A percentile compares a stretch with the other conserved stretches of the same genome.
phyloP scores from a whole-genome alignment of 2,888 invertebrate species.

The Megastigmus dorsalis region DNA sequence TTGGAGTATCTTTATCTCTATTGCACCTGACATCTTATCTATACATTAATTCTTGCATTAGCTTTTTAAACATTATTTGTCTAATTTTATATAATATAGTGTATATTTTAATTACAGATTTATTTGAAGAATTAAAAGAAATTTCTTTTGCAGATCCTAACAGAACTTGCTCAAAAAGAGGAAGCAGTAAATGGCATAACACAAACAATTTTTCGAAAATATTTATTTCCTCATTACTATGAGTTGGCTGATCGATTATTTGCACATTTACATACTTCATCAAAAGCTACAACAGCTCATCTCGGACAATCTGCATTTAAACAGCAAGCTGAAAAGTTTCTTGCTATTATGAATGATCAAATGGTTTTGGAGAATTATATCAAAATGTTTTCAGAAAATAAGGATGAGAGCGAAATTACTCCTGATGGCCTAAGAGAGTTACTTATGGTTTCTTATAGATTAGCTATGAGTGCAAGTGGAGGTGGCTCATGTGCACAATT shows the following conservation, averaged over 20 bases:
- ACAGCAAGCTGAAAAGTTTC: constrained; percentile 83
- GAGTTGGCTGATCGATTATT: constrained; percentile 83
- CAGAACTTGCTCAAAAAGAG: constrained; percentile 82
- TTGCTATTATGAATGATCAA: constrained; percentile 76
- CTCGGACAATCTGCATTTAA: constrained; percentile 81
- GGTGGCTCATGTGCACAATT: constrained; percentile 81
- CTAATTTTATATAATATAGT: constrained; percentile 3
- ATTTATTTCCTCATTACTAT: constrained; percentile 86
- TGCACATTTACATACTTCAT: constrained; percentile 78
- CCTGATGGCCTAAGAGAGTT: constrained; percentile 81
- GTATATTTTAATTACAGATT: not conserved
- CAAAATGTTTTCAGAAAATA: constrained; percentile 76
- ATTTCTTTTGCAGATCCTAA: constrained; percentile 78
- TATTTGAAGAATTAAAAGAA: not conserved
- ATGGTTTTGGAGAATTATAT: constrained; percentile 82
- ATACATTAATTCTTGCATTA: not conserved
- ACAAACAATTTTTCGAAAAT: constrained; percentile 82
- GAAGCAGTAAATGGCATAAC: constrained; percentile 84
- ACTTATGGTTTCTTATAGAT: constrained; percentile 84
- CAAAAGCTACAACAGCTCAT: constrained; percentile 79
- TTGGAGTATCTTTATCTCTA: constrained; percentile 39
- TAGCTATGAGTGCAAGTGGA: constrained; percentile 85
- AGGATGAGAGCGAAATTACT: constrained; percentile 75
- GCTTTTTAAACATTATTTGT: constrained; percentile 1
- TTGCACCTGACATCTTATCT: constrained; percentile 29